Conservation (phyloP, 2,113 vertebrate species). For the Microcebus tavaratra region DNA sequence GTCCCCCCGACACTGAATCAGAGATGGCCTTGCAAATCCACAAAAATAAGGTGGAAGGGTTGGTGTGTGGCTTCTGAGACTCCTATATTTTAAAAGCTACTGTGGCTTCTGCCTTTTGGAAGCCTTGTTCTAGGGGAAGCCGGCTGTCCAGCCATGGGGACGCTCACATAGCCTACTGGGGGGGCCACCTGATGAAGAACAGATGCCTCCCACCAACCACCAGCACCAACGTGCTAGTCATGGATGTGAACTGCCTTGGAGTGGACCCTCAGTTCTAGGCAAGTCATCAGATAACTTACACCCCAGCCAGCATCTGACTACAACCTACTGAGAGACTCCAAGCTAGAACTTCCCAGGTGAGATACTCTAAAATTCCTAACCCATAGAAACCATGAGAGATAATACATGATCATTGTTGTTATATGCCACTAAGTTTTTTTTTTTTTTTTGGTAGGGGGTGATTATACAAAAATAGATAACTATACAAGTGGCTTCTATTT, state of each 20-base stretch:
- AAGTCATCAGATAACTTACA: not conserved
- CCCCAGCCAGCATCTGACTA: not conserved
- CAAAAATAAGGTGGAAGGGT: not conserved
- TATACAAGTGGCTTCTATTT: not conserved
- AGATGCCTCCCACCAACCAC: not conserved
- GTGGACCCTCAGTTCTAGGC: not conserved
- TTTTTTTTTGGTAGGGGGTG: not conserved
- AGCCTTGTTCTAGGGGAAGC: not conserved
- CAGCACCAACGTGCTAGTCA: not conserved
- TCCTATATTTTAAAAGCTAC: not conserved
- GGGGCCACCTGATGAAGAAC: not conserved
- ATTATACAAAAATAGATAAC: not conserved
- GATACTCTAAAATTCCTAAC: not conserved
- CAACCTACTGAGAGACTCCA: not conserved
- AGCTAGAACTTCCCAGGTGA: not conserved
- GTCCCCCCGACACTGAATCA: not conserved
- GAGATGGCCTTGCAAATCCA: not conserved
- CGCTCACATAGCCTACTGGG: not conserved
- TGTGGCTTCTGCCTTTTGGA: not conserved
- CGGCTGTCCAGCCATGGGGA: not conserved
- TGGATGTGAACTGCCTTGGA: not conserved
- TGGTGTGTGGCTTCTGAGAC: not conserved
- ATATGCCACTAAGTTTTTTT: not conserved
- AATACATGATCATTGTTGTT: not conserved
- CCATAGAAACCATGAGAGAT: not conserved